A percentile compares a stretch with the other conserved stretches of the same genome.
phyloP scores from a whole-genome alignment of 2,888 invertebrate species.

The Coecobrya sp. region DNA sequence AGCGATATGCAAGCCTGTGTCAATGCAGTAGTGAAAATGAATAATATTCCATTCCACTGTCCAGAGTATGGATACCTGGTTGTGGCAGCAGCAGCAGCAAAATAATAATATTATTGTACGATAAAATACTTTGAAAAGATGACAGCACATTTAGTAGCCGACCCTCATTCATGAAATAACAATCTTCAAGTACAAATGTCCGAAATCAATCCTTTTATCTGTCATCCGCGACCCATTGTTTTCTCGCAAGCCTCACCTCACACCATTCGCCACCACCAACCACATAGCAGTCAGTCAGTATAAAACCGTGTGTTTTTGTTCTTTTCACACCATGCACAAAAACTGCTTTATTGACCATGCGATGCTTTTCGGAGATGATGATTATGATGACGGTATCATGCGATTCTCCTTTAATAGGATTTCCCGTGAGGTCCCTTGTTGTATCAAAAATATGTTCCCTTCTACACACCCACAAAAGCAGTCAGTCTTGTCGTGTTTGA shows the following conservation, averaged over 20 bases:
- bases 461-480: background rate
- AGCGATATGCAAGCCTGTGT: background rate
- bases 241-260: constrained; percentile 61
- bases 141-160: constrained; percentile 35
- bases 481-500: constrained; percentile 19
- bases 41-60: constrained; percentile 14
- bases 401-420: constrained; percentile 51
- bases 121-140: constrained; percentile 50
- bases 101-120: background rate
- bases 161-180: constrained; percentile 59
- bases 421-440: constrained; percentile 66
- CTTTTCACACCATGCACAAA: constrained; percentile 62
- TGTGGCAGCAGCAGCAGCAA: background rate
- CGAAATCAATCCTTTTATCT: constrained; percentile 77
- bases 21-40: background rate
- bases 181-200: constrained; percentile 78
- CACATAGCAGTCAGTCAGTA: constrained; percentile 11
- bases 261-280: background rate
- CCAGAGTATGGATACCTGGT: background rate
- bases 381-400: constrained; percentile 61
- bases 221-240: constrained; percentile 73
- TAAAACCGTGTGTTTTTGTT: constrained; percentile 42
- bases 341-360: constrained; percentile 8
- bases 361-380: background rate
- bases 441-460: background rate